Percentiles rank a stretch among this genome's conserved stretches.
phyloP scores from a whole-genome alignment of 30 jellyfish, hydroid and myxozoan species.

The Sanderia malayensis region DNA sequence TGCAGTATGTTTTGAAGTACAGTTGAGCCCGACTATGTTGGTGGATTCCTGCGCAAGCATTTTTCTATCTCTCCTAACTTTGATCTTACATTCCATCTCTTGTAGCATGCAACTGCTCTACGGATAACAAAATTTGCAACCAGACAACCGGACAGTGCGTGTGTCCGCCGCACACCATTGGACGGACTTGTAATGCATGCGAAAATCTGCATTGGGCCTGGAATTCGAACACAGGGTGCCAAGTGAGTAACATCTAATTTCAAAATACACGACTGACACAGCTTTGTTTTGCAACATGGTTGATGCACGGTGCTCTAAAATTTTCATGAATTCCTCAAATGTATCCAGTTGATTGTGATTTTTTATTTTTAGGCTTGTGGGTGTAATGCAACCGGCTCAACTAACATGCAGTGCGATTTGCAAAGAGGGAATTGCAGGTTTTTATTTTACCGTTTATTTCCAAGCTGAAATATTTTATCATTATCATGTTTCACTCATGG shows the following conservation, averaged over 20 bases:
- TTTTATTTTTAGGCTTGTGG: constrained; percentile 45
- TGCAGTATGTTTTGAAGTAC: no score
- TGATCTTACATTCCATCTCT: not conserved
- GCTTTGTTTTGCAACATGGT: no score
- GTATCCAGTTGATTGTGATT: no score
- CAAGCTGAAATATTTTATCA: no score
- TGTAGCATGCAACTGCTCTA: constrained; percentile 65
- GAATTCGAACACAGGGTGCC: constrained; percentile 70
- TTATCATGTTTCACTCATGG: no score
- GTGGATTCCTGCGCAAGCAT: no score
- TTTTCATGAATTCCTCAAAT: no score
- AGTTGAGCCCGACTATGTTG: no score
- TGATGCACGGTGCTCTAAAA: no score
- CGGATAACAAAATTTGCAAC: constrained; percentile 60
- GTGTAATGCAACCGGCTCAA: constrained; percentile 72
- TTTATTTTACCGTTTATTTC: no score
- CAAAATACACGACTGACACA: no score
- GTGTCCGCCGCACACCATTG: constrained; percentile 65
- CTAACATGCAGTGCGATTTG: constrained; percentile 56
- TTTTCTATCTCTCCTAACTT: no score
- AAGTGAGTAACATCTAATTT: constrained; percentile 19
- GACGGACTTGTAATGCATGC: constrained; percentile 61
- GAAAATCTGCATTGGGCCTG: constrained; percentile 58
- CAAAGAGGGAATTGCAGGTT: constrained; percentile 78
- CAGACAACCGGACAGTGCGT: constrained; percentile 77